These are phyloP conservation scores for Agrypnus murinus DNA, from an alignment of 2,888 invertebrate genomes.

Conservation along the genomic window DNA sequence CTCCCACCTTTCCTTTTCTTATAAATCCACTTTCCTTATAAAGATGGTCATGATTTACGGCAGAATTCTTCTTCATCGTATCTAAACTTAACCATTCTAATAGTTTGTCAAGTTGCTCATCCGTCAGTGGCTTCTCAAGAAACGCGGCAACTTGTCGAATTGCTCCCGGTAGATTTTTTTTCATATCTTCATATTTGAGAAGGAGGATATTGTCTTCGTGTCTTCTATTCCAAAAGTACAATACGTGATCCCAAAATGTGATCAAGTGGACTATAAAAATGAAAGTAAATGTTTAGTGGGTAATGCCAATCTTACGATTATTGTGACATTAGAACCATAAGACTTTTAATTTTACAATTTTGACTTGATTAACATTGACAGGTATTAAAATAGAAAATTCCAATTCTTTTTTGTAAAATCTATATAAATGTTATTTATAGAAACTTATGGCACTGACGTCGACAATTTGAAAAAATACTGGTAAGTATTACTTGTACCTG, in stretches of 20 bases:
- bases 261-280: constrained; percentile 75
- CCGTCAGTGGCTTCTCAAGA: constrained; percentile 68
- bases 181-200: constrained; percentile 69
- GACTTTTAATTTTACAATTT: no score
- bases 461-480: no score
- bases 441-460: no score
- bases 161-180: constrained; percentile 69
- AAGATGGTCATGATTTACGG: constrained; percentile 76
- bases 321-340: no score
- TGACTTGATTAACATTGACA: no score
- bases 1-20: not conserved
- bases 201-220: constrained; percentile 79
- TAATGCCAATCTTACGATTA: no score
- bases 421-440: no score
- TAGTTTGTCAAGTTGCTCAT: constrained; percentile 76
- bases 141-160: constrained; percentile 70
- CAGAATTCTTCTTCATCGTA: constrained; percentile 75
- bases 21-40: not conserved
- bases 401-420: no score
- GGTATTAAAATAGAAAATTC: no score
- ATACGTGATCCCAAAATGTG: constrained; percentile 83
- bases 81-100: constrained; percentile 64
- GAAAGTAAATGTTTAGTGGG: constrained; percentile 34
- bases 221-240: constrained; percentile 80
- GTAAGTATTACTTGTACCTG: no score